Percentiles rank a stretch among this genome's conserved stretches.
Conservation (phyloP, 64 coral and sea anemone genomes). For the Orbicella faveolata region DNA sequence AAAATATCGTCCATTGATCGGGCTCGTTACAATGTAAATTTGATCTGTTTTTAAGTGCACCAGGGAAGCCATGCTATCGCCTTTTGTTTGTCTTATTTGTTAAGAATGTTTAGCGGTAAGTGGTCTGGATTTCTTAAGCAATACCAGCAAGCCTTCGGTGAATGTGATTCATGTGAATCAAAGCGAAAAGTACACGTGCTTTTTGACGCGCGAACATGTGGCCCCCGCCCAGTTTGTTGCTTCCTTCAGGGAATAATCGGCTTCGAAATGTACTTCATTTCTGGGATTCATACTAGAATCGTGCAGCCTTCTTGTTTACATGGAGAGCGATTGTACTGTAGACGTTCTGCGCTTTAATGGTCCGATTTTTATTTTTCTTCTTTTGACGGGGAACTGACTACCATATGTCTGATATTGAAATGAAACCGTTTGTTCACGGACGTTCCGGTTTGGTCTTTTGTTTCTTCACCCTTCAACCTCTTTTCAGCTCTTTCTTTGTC, state of each 20-base stretch:
- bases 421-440: not conserved
- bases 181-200: slow-evolving; percentile 32
- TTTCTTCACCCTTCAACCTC: not conserved
- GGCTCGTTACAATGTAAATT: not conserved
- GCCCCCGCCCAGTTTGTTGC: not conserved
- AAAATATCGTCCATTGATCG: not conserved
- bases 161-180: not conserved
- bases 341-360: not conserved
- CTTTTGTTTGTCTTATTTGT: slow-evolving; percentile 7
- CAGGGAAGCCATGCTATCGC: not conserved
- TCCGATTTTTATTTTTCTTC: not conserved
- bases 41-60: not conserved
- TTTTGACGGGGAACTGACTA: not conserved
- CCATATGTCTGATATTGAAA: slow-evolving; percentile 20
- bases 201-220: slow-evolving; percentile 2
- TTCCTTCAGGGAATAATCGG: not conserved
- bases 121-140: slow-evolving; percentile 22
- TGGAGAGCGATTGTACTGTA: not conserved
- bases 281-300: not conserved
- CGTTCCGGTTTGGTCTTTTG: slow-evolving; percentile 16
- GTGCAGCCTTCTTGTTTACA: not conserved
- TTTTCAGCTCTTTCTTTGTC: not conserved
- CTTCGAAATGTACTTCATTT: not conserved
- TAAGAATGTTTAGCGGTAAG: slow-evolving; percentile 17
- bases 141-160: not conserved